A percentile compares a stretch with the other conserved stretches of the same genome.
These are phyloP conservation scores for Cantharis rufa DNA, from an alignment of 2,888 invertebrate species.

Conservation along the genomic window DNA sequence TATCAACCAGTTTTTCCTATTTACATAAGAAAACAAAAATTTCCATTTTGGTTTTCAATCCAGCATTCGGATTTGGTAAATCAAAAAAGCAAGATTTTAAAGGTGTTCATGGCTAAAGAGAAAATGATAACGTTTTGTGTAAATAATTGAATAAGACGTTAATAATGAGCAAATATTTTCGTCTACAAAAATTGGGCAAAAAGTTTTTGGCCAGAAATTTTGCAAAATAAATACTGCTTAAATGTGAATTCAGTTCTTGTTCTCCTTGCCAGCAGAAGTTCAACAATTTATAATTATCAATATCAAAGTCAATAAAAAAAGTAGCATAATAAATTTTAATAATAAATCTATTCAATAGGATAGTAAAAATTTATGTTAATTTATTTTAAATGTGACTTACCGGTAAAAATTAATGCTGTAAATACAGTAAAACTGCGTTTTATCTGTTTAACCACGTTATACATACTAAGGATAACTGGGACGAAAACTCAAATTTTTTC, in stretches of 20 bases:
- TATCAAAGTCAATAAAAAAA: background rate
- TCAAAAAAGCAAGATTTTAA: background rate
- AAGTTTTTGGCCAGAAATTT: background rate
- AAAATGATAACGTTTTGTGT: background rate
- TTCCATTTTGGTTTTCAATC: background rate
- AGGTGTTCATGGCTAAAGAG: background rate
- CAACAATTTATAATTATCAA: background rate
- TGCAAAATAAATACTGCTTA: background rate
- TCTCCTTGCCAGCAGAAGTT: background rate
- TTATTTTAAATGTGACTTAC: slow-evolving; percentile 34
- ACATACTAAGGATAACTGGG: slow-evolving; percentile 25
- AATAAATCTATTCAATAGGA: background rate
- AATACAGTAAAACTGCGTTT: slow-evolving; percentile 41
- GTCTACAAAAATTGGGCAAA: background rate
- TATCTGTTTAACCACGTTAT: slow-evolving; percentile 40
- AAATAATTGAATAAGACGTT: background rate
- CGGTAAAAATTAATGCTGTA: slow-evolving; percentile 40
- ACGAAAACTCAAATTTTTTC: slow-evolving; percentile 3
- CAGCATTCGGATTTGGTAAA: background rate
- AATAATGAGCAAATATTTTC: background rate
- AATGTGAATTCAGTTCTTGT: background rate
- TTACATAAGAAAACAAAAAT: background rate
- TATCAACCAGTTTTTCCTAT: background rate
- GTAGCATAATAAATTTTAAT: background rate
- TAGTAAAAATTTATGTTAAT: background rate